Evolutionary conservation across 92 coral and sea anemone species (phyloP).

Genomic region (Bergia puertoricense): DNA sequence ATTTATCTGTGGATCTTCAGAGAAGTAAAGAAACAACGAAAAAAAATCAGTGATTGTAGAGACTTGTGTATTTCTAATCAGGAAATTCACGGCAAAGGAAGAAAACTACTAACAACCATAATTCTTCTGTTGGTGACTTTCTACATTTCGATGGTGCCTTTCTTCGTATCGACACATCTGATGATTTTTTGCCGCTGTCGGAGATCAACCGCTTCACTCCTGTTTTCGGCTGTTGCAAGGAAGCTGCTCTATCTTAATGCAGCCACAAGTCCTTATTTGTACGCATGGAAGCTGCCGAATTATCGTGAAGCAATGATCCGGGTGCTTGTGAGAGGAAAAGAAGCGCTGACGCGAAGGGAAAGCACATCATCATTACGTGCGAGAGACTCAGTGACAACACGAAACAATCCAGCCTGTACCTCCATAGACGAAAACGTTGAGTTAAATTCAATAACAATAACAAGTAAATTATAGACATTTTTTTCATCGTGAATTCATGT

Average conservation of each 20-base stretch:
- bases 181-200: neutral
- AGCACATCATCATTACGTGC: neutral
- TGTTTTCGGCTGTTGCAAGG: neutral
- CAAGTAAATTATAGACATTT: neutral
- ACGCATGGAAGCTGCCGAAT: neutral
- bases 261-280: conserved; percentile 8
- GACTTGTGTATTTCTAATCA: neutral
- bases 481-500: too few relatives aligned
- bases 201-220: neutral
- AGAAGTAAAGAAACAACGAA: neutral
- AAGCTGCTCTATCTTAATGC: neutral
- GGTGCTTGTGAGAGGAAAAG: neutral
- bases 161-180: neutral
- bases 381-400: neutral
- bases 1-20: neutral
- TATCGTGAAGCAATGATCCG: neutral
- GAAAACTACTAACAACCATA: neutral
- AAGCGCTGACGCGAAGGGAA: neutral
- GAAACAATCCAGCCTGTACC: neutral
- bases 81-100: neutral
- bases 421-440: neutral
- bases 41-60: neutral
- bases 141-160: neutral
- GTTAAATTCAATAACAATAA: neutral
- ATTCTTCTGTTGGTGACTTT: neutral